These are phyloP conservation scores for Danio aesculapii DNA, from an alignment of 2,797 vertebrate genomes.

Conservation along the genomic window DNA sequence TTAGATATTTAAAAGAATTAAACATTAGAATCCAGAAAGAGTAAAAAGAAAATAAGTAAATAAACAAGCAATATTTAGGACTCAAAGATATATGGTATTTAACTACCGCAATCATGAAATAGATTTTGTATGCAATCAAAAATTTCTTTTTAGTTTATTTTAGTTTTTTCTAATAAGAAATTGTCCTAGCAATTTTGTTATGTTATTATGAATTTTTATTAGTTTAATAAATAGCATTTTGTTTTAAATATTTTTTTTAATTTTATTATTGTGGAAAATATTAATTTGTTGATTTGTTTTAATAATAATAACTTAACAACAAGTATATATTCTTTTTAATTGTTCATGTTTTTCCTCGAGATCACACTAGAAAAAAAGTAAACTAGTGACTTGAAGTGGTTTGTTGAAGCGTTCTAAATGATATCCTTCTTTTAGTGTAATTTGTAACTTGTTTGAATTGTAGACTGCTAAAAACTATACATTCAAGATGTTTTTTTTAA, in stretches of 20 bases:
- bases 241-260: not conserved
- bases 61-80: too few species aligned
- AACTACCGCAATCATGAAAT: too few species aligned
- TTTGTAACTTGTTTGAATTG: not conserved
- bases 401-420: not conserved
- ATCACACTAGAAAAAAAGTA: not conserved
- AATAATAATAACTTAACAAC: too few species aligned
- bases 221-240: not conserved
- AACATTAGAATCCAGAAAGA: too few species aligned
- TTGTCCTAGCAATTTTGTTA: not conserved
- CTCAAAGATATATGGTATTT: too few species aligned
- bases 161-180: too few species aligned
- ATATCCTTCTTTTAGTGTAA: not conserved
- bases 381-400: slow-evolving; percentile 6
- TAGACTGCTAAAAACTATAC: not conserved
- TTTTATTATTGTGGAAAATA: too few species aligned
- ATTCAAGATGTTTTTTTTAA: not conserved
- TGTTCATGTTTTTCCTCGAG: not conserved
- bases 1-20: too few species aligned
- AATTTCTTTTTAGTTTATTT: too few species aligned
- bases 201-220: not conserved
- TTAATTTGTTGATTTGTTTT: not conserved
- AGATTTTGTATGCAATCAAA: too few species aligned
- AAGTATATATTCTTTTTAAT: not conserved
- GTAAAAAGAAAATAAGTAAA: too few species aligned